These are phyloP conservation scores for Papio anubis DNA, from an alignment of 2,113 vertebrate genomes.

Conservation along the genomic window DNA sequence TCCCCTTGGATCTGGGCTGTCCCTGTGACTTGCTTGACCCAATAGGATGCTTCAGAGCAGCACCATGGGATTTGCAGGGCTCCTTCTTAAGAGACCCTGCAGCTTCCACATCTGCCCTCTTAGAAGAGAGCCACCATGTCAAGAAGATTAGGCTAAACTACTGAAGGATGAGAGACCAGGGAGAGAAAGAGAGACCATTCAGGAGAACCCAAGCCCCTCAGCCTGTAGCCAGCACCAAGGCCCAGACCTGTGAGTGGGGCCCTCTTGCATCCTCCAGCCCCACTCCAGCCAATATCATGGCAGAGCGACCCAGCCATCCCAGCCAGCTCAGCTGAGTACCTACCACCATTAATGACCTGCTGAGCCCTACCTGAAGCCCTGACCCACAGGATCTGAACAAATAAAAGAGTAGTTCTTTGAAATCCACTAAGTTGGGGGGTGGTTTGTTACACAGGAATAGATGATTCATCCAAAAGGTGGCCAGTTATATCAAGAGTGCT, in stretches of 20 bases:
- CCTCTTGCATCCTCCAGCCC: neutral
- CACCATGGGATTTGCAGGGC: neutral
- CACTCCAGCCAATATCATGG: neutral
- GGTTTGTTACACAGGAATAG: neutral
- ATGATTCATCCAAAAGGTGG: neutral
- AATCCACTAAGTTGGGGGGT: neutral
- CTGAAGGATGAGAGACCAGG: neutral
- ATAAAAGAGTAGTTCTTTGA: neutral
- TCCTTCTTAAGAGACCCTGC: neutral
- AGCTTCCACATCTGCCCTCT: neutral
- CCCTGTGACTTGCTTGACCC: neutral
- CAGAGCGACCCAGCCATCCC: neutral
- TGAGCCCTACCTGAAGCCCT: neutral
- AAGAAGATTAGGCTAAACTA: neutral
- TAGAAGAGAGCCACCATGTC: neutral
- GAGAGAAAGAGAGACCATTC: too few relatives aligned
- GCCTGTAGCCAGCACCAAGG: neutral
- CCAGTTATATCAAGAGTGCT: neutral
- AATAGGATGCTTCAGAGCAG: neutral
- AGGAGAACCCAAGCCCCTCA: neutral
- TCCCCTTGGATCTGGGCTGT: neutral
- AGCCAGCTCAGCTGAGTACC: neutral
- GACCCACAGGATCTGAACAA: neutral
- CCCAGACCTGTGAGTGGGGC: neutral
- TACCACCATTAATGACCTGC: neutral